Evolutionary conservation across 2,888 invertebrate species (phyloP).

Genomic region (Theretra japonica): DNA sequence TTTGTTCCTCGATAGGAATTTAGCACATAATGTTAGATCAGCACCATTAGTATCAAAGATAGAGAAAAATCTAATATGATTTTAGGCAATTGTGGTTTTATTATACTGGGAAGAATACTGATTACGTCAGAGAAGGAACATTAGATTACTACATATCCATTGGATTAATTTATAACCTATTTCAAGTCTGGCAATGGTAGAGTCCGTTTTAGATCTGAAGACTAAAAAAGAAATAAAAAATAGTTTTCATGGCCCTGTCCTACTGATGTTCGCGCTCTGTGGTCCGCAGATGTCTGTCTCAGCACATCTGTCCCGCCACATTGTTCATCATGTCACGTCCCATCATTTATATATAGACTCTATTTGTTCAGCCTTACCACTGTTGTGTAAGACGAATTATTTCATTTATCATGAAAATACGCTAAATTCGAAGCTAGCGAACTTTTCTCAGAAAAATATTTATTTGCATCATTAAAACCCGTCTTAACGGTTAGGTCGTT

Average conservation of each 20-base stretch:
- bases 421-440: not conserved
- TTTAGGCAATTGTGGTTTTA: too few relatives aligned
- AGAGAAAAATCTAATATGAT: too few relatives aligned
- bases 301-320: conserved; percentile 20
- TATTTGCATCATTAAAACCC: not conserved
- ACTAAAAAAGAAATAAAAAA: not conserved
- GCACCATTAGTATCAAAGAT: too few relatives aligned
- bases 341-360: conserved; percentile 6
- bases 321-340: conserved; percentile 19
- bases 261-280: not conserved
- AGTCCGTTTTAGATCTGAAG: not conserved
- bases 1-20: not conserved
- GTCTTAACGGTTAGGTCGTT: too few relatives aligned
- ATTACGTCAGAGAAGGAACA: too few relatives aligned
- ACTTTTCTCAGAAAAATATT: not conserved
- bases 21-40: too few relatives aligned
- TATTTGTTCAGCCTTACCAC: conserved; percentile 18
- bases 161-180: too few relatives aligned
- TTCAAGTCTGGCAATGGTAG: not conserved
- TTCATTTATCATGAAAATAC: conserved; percentile 9
- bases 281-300: conserved; percentile 3
- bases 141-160: too few relatives aligned
- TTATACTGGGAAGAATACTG: too few relatives aligned
- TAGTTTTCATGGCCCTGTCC: not conserved
- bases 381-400: conserved; percentile 16